A percentile compares a stretch with the other conserved stretches of the same genome.
Conservation (phyloP, 2,113 vertebrate genomes). For the Alethe castanea region DNA sequence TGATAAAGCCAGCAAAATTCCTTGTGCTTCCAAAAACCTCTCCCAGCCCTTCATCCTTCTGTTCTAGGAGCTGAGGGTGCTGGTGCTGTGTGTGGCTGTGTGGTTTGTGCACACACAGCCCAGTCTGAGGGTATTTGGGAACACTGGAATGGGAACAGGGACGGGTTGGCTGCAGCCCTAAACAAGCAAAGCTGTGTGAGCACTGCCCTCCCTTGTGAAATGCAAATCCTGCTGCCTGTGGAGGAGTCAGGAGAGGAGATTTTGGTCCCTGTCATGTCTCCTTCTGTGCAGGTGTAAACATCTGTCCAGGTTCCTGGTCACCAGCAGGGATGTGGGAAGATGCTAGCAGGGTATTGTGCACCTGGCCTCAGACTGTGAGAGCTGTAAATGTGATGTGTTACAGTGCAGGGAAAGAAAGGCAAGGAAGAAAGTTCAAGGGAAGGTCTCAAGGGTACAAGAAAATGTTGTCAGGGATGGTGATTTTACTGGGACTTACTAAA, state of each 20-base stretch:
- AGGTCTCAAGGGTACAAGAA: neutral
- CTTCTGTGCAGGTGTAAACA: neutral
- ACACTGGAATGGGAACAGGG: neutral
- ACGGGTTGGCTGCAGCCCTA: neutral
- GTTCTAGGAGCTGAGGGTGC: neutral
- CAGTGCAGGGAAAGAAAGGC: neutral
- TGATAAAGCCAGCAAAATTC: neutral
- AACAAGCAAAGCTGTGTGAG: slow-evolving; percentile 18
- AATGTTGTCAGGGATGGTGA: neutral
- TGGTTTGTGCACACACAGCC: neutral
- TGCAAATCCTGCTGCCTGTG: neutral
- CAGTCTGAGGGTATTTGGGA: neutral
- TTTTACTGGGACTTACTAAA: neutral
- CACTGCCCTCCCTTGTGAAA: neutral
- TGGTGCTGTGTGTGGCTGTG: neutral
- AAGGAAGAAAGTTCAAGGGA: neutral
- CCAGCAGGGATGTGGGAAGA: neutral
- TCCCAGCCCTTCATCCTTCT: neutral
- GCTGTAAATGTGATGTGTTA: neutral
- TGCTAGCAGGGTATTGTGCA: neutral
- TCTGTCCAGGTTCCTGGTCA: neutral
- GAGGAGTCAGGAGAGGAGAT: neutral
- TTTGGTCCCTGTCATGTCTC: neutral
- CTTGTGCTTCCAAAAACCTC: neutral
- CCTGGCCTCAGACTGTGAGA: neutral